These are phyloP conservation scores for Serranus cabrilla DNA, from an alignment of 2,797 vertebrate genomes.

Conservation along the genomic window DNA sequence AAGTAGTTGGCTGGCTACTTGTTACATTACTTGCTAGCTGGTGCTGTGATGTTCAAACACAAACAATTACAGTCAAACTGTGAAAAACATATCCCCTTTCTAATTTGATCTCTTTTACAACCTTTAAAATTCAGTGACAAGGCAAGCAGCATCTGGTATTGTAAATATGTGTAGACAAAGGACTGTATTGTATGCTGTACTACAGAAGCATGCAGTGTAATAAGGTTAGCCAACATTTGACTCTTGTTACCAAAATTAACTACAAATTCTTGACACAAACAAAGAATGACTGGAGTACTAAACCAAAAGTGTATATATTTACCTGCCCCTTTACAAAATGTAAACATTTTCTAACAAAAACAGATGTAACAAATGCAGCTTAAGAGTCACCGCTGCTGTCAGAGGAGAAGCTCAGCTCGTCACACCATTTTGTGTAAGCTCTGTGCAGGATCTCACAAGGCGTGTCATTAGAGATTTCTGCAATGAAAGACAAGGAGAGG, in stretches of 20 bases:
- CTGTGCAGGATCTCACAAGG: conserved; percentile 79
- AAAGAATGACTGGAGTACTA: background rate
- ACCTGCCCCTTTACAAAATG: background rate
- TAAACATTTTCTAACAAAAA: conserved; percentile 24
- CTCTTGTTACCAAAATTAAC: background rate
- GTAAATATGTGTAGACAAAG: background rate
- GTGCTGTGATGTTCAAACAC: background rate
- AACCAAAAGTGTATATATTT: background rate
- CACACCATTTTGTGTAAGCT: conserved; percentile 83
- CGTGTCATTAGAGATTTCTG: conserved; percentile 89
- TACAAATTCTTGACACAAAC: background rate
- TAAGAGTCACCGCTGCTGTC: conserved; percentile 42
- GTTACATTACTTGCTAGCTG: background rate
- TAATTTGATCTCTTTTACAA: background rate
- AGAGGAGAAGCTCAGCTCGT: conserved; percentile 72
- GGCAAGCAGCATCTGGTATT: background rate
- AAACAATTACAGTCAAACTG: background rate
- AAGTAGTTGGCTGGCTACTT: background rate
- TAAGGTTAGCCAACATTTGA: background rate
- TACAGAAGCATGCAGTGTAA: background rate
- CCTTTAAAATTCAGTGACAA: background rate
- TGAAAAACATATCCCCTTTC: background rate
- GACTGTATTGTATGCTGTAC: background rate
- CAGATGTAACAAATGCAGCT: background rate
- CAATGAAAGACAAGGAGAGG: conserved; percentile 38